A percentile compares a stretch with the other conserved stretches of the same genome.
These are phyloP conservation scores for Podotricha telesiphe DNA, from an alignment of 2,888 invertebrate genomes.

Conservation along the genomic window DNA sequence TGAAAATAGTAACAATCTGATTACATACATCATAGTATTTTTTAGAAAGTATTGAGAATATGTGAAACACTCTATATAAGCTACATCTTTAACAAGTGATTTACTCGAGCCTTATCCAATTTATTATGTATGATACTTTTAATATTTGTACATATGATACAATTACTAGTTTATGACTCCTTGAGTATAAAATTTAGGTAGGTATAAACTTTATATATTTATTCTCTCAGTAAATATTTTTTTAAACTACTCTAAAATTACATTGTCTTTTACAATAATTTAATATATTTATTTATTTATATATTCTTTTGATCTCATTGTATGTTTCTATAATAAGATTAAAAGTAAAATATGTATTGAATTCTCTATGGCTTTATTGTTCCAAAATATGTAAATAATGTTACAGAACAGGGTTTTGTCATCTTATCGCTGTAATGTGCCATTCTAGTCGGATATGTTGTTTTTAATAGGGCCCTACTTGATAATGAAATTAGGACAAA, in stretches of 20 bases:
- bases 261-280: too few species aligned
- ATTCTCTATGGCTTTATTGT: slow-evolving; percentile 49
- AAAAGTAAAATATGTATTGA: background rate
- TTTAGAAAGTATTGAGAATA: background rate
- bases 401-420: slow-evolving; percentile 49
- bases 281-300: too few species aligned
- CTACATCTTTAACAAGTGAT: too few species aligned
- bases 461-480: slow-evolving; percentile 52
- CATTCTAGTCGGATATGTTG: slow-evolving; percentile 50
- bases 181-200: too few species aligned
- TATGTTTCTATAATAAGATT: background rate
- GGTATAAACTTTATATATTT: too few species aligned
- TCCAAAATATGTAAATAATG: slow-evolving; percentile 61
- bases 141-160: too few species aligned
- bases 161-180: too few species aligned
- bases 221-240: too few species aligned
- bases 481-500: slow-evolving; percentile 40
- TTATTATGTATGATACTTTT: background rate
- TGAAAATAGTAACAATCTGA: too few species aligned
- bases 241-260: too few species aligned
- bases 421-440: slow-evolving; percentile 57
- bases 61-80: background rate
- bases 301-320: too few species aligned
- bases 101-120: background rate
- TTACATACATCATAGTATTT: too few species aligned